Conservation (phyloP, 1,140 invertebrate species). For the Pseudomyrmex flavicornis region DNA sequence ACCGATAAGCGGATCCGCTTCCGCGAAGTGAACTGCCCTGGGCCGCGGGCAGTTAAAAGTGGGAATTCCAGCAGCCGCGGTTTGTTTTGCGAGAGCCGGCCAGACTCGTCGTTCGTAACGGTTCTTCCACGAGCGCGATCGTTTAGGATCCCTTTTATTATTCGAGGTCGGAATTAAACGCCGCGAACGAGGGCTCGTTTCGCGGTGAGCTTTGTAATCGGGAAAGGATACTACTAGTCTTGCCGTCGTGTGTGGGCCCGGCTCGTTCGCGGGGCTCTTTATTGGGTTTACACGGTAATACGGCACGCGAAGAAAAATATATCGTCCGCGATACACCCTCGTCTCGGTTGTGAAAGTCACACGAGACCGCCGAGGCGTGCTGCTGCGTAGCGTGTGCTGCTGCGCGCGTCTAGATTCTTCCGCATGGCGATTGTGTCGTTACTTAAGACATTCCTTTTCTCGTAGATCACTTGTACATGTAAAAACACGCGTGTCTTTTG, state of each 20-base stretch:
- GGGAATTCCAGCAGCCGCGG: constrained; percentile 67
- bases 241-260: constrained; percentile 65
- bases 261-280: constrained; percentile 70
- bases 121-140: constrained; percentile 66
- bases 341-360: constrained; percentile 49
- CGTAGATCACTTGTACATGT: not conserved
- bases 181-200: constrained; percentile 64
- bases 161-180: constrained; percentile 60
- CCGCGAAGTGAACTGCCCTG: constrained; percentile 75
- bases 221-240: constrained; percentile 60
- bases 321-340: constrained; percentile 60
- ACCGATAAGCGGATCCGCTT: constrained; percentile 74
- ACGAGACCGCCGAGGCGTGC: constrained; percentile 16
- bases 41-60: constrained; percentile 73
- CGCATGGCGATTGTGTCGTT: not conserved
- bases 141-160: constrained; percentile 70
- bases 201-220: constrained; percentile 57
- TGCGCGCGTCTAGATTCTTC: not conserved
- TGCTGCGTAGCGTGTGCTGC: not conserved
- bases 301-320: constrained; percentile 70
- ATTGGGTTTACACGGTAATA: constrained; percentile 73
- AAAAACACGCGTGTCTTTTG: not conserved
- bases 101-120: constrained; percentile 69
- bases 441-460: constrained; percentile 18
- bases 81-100: constrained; percentile 72